Evolutionary conservation across 1,140 invertebrate genomes (phyloP).

Genomic region (Achroia grisella): DNA sequence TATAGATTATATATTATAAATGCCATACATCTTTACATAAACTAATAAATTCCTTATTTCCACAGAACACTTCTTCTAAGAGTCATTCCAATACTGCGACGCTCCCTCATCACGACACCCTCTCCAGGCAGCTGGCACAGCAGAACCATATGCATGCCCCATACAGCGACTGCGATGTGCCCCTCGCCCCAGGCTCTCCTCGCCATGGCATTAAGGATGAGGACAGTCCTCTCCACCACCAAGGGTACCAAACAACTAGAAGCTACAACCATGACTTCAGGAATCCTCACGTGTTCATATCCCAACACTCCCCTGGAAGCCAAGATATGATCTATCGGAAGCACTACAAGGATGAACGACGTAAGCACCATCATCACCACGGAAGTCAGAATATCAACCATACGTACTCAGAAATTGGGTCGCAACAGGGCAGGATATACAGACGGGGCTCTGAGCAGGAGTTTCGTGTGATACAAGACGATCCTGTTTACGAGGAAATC

Average conservation of each 20-base stretch:
- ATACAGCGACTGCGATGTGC: constrained; percentile 49
- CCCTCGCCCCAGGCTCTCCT: constrained; percentile 39
- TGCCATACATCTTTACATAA: too few relatives aligned
- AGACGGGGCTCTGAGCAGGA: constrained; percentile 64
- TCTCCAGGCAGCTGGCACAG: constrained; percentile 47
- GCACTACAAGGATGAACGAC: constrained; percentile 61
- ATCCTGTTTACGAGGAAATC: constrained; percentile 88
- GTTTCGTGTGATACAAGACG: constrained; percentile 75
- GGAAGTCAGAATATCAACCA: constrained; percentile 70
- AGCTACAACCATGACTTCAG: constrained; percentile 78
- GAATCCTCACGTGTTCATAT: constrained; percentile 66
- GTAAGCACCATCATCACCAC: constrained; percentile 63
- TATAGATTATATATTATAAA: too few relatives aligned
- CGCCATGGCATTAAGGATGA: constrained; percentile 51
- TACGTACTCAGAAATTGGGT: constrained; percentile 76
- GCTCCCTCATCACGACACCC: constrained; percentile 61
- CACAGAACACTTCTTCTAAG: constrained; percentile 75
- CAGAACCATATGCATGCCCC: constrained; percentile 54
- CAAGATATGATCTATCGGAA: constrained; percentile 67
- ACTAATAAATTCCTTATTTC: constrained; percentile 9
- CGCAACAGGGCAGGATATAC: constrained; percentile 64
- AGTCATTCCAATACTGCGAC: constrained; percentile 58
- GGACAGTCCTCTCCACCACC: constrained; percentile 57
- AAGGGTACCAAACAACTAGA: constrained; percentile 59
- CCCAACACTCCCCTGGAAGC: constrained; percentile 65